A percentile compares a stretch with the other conserved stretches of the same genome.
Conservation (phyloP, 2,113 vertebrate genomes). For the Phylloscopus trochiloides region DNA sequence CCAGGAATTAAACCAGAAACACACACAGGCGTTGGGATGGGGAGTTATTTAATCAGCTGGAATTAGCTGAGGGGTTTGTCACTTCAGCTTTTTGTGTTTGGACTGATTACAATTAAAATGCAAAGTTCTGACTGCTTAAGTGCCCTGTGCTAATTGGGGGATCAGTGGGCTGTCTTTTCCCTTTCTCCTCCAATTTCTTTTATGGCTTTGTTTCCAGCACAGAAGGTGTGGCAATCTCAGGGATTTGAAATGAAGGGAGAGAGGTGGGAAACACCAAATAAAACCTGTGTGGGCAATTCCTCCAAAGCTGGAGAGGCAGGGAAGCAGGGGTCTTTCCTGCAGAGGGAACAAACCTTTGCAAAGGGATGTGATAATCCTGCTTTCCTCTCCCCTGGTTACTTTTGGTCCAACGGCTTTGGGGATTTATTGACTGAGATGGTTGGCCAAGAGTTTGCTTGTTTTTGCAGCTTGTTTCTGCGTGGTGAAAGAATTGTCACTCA, state of each 20-base stretch:
- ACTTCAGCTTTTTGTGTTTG: conserved; percentile 14
- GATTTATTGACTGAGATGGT: neutral
- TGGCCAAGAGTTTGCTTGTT: neutral
- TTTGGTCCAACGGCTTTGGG: neutral
- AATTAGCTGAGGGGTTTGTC: conserved; percentile 53
- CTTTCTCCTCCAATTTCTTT: conserved; percentile 30
- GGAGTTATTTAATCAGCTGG: conserved; percentile 14
- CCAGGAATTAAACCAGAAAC: conserved; percentile 16
- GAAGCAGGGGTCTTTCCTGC: neutral
- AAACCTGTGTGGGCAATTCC: neutral
- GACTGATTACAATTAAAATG: conserved; percentile 48
- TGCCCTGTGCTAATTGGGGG: neutral
- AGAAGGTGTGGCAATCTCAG: neutral
- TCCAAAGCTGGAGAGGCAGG: neutral
- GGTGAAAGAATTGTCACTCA: neutral
- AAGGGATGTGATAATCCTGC: neutral
- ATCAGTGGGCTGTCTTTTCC: neutral
- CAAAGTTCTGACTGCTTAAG: conserved; percentile 17
- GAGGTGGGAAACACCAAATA: neutral
- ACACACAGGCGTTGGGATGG: neutral
- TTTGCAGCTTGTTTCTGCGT: neutral
- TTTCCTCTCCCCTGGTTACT: neutral
- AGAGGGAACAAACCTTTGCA: neutral
- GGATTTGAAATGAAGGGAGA: neutral
- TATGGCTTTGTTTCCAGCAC: neutral